A percentile compares a stretch with the other conserved stretches of the same genome.
Evolutionary conservation across 1,140 invertebrate genomes (phyloP).

Genomic region (Hylaeus anthracinus): DNA sequence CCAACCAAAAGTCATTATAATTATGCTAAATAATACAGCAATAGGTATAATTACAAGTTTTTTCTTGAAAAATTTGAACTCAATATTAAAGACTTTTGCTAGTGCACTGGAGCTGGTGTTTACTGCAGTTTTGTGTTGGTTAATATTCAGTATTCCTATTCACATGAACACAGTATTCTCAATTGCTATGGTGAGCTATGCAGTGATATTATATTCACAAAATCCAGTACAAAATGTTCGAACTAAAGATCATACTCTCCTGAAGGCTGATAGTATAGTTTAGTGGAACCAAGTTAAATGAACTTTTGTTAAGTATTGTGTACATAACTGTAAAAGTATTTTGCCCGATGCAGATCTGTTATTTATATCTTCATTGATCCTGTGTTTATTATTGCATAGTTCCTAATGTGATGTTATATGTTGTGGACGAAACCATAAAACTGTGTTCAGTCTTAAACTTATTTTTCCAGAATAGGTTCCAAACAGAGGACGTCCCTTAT

Average conservation of each 20-base stretch:
- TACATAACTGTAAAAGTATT: no score
- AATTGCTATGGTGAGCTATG: conserved; percentile 91
- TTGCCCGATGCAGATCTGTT: no score
- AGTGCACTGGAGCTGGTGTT: conserved; percentile 96
- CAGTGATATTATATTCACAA: conserved; percentile 93
- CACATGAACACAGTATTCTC: conserved; percentile 91
- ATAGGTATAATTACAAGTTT: conserved; percentile 97
- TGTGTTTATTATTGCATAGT: no score
- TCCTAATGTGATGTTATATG: no score
- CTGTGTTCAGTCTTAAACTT: no score
- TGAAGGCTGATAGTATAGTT: no score
- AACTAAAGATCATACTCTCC: conserved; percentile 37
- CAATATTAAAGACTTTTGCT: conserved; percentile 97
- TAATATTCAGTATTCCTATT: conserved; percentile 94
- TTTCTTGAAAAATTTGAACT: conserved; percentile 96
- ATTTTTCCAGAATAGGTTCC: no score
- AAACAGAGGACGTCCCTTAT: no score
- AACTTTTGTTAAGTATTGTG: no score
- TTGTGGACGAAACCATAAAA: no score
- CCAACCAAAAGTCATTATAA: conserved; percentile 85
- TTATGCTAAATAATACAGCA: conserved; percentile 94
- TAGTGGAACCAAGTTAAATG: no score
- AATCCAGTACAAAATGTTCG: conserved; percentile 87
- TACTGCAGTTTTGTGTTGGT: conserved; percentile 93
- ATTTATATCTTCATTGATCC: no score